Evolutionary conservation across 53 echinoderm and acorn worm species (phyloP), one percentile per base, ranked within the genome.

Genomic region (Zoroaster sp.): DNA sequence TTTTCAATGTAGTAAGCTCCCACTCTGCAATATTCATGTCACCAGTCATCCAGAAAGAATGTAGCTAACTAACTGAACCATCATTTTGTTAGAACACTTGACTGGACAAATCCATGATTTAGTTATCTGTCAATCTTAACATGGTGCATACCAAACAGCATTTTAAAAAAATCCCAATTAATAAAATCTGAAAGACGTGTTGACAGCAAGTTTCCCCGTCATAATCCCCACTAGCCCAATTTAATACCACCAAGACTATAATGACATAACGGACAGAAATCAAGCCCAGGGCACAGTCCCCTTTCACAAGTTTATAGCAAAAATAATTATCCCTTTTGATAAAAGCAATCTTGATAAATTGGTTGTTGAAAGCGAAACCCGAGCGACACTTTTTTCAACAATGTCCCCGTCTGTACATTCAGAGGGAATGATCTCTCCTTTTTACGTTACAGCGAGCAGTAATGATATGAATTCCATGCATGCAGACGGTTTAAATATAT

Each of bases 391-490:
- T 25, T 59, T 21, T 28, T 59, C 30, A 59, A 59, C 63, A 3
- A 59, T 59, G 63, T 59, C 63, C 63, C 28, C 23, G 4, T 59
- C 1, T 44, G 45, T 44, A 59, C 11, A 21, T 59, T 28, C 63
- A 9, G 25, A 23, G 43, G 28, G 40, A 76, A 49, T 46, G 8
- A 5, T 4, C 76, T 59, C 36, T 55, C 32, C 55, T 53, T 18
- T 78, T 54, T 40, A 81, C 81, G n/a, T n/a, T n/a, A 47, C 70
- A 83, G 46, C 49, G 4, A n/a, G 20, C 42, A 83, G 70, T 47
- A 69, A 83, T 83, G 83, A 40, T 35, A 70, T 85, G 85, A 85
- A 85, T 85, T 46, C 52, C 36, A 85, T 71, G 71, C 35, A 85
- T 85, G 85, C 85, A 85, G 85, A 71, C 85, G 37, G 46, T 32